phyloP scores from a whole-genome alignment of 2,888 invertebrate genomes.

The Drosophila kambysellisi region DNA sequence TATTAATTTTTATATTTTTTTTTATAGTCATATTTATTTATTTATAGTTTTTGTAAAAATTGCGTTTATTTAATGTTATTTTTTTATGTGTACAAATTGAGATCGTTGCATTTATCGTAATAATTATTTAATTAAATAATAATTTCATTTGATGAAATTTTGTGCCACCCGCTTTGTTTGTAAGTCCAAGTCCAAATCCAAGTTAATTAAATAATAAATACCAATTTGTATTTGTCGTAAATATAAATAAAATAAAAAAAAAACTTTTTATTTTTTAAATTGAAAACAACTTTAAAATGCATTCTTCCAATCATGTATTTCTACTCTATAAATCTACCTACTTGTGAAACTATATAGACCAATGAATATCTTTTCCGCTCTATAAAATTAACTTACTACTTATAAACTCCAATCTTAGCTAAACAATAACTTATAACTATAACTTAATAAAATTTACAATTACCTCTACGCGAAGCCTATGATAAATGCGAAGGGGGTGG shows the following conservation, averaged over 20 bases:
- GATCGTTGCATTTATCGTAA: conserved; percentile 21
- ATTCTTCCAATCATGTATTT: background rate
- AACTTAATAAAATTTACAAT: background rate
- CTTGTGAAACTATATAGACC: background rate
- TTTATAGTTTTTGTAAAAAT: background rate
- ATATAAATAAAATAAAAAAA: background rate
- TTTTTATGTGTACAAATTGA: background rate
- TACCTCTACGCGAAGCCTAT: background rate
- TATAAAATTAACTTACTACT: background rate
- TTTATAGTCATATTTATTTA: background rate
- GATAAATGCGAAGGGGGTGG: background rate
- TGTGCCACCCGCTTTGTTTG: conserved; percentile 38
- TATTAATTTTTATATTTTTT: background rate
- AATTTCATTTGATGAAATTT: conserved; percentile 13
- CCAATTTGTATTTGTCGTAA: background rate
- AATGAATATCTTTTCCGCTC: background rate
- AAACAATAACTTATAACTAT: background rate
- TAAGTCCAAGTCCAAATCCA: conserved; percentile 6
- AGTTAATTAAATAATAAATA: background rate
- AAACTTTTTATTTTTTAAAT: background rate
- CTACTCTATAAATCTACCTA: background rate
- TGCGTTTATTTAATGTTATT: conserved; percentile 4
- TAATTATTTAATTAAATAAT: background rate
- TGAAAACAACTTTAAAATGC: background rate
- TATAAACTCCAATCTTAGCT: background rate